A percentile compares a stretch with the other conserved stretches of the same genome.
phyloP scores from a whole-genome alignment of 2,888 invertebrate genomes.

The Drosophila falleni region DNA sequence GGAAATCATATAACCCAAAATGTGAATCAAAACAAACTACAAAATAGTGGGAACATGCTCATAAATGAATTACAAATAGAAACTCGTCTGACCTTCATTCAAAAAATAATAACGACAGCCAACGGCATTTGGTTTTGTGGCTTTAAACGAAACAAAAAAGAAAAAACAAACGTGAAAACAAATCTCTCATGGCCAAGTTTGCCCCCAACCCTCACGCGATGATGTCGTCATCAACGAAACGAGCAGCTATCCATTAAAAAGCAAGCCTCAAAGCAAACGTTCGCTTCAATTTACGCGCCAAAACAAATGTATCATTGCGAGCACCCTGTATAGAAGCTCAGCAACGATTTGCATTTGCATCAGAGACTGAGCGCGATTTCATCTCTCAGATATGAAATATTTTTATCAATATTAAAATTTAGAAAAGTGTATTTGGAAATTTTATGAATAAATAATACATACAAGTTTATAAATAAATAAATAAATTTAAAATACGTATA shows the following conservation, averaged over 20 bases:
- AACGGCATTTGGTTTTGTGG: conserved; percentile 38
- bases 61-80: conserved; percentile 50
- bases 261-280: conserved; percentile 19
- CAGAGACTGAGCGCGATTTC: background rate
- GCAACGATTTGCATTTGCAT: conserved; percentile 10
- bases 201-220: conserved; percentile 22
- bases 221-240: conserved; percentile 65
- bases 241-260: conserved; percentile 24
- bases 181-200: conserved; percentile 48
- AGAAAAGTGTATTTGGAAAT: too few species aligned
- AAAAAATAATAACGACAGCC: conserved; percentile 23
- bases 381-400: background rate
- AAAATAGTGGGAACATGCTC: conserved; percentile 34
- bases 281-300: conserved; percentile 54
- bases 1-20: conserved; percentile 45
- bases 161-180: conserved; percentile 44
- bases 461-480: too few species aligned
- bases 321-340: conserved; percentile 24
- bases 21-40: conserved; percentile 67
- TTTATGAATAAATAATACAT: too few species aligned
- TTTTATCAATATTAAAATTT: too few species aligned
- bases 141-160: conserved; percentile 29
- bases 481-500: too few species aligned
- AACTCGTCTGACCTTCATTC: conserved; percentile 63
- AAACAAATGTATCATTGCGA: conserved; percentile 9